Evolutionary conservation across 1,140 invertebrate species (phyloP), one percentile per base, ranked within the genome.

Genomic region (Uloborus diversus): DNA sequence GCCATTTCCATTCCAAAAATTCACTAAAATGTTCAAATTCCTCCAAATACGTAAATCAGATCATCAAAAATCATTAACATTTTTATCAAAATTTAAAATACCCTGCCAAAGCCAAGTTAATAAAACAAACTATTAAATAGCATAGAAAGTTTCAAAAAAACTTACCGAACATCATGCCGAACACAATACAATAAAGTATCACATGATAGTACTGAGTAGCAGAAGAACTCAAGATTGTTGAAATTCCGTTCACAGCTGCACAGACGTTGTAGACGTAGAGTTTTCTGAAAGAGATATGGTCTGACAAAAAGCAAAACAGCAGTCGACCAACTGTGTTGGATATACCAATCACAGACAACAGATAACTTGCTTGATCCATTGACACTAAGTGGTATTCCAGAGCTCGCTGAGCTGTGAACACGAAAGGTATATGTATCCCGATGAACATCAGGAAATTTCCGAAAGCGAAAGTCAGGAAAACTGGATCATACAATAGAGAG

Each of bases 341-440:
- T 27, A 96, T 91, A 20, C 96, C 97, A 81, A 98, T 95, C 3
- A 93, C 88, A 0, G 95, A 93, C 17, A 98, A 89, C 14, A 98
- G 86, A 81, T 91, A 91, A 11, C 92, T 90, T 0, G 92, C 90
- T 2, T 87, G 84, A 0, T 86, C 84, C 27, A 86, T 51, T 28
- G 86, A 47, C 17, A 76, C 30, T 14, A 65, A 23, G 11, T 76
- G 75, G 3, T 65, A 14, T 9, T 56, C 59, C 27, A 27, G 49
- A 9, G 82, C 73, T 33, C 68, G 28, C 13, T 83, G 90, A 83
- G 88, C 89, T 2, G 97, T 86, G 83, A 94, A 98, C 86, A 94
- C 91, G 84, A 96, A 98, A 0, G 97, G 97, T 5, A 97, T 94
- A 85, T 96, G 98, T 88, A 98, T 97, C 71, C 97, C 97, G 89